Evolutionary conservation across 2,888 invertebrate genomes (phyloP), one percentile per base, ranked within the genome.

Genomic region (Hirtodrosophila trivittata): DNA sequence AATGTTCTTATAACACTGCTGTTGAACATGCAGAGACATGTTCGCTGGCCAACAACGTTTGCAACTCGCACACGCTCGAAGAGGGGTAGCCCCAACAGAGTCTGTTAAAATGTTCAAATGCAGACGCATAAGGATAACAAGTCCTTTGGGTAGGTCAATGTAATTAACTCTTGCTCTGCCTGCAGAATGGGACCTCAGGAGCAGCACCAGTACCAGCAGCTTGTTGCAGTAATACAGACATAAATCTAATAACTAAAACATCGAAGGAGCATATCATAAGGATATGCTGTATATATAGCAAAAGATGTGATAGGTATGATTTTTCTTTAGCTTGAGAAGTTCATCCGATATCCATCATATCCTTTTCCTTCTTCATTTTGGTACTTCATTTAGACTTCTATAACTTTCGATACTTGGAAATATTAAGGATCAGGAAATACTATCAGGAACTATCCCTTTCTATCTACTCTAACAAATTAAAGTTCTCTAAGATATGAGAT

Each of bases 151-250:
- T 47, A 54, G 46, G 55, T 51, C 56, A 50, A 32, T 60, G 60
- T 73, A 73, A 62, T 73, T 62, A 70, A 67, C 47, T 47, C 55
- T 42, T 32, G 59, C 21, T 42, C 41, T 37, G 0, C 25, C 21
- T 71, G 46, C 68, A 58, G 47, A n/a, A n/a, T n/a, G n/a, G n/a
- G n/a, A n/a, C n/a, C n/a, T n/a, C 58, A 42, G 7, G 60, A 41
- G 14, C 39, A 38, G 12, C 32, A 32, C 3, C 32, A 32, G 12
- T 3, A 9, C 3, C 13, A 35, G 35, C 2, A 9, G 18, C 14
- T 10, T 12, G 28, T 14, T 13, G 7, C 6, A 35, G 12, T 13
- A 35, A 13, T 9, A 12, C 10, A 12, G 12, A 5, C 35, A 35
- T n/a, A 32, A 3, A 4, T 8, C 3, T 8, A 32, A 32, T 25